Conservation (phyloP, 2,797 vertebrate species). For the Acestrorhynchus altus region DNA sequence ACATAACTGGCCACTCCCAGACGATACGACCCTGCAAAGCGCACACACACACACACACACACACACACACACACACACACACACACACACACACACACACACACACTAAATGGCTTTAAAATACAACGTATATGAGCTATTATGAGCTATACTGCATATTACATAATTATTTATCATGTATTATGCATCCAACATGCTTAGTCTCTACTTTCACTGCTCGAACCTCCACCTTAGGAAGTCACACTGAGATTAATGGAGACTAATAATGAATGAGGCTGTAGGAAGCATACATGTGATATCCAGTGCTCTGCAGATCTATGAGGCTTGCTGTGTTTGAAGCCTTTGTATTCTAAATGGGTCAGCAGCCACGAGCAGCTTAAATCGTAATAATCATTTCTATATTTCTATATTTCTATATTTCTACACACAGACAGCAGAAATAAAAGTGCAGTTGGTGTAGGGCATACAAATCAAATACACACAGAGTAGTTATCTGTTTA, state of each 20-base stretch:
- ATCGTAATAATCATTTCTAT: not conserved
- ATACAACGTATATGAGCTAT: too few relatives aligned
- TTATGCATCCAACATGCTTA: not conserved
- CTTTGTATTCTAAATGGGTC: slow-evolving; percentile 37
- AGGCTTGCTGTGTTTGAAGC: slow-evolving; percentile 18
- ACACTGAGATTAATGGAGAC: slow-evolving; percentile 25
- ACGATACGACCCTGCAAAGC: not conserved
- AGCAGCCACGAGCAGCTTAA: slow-evolving; percentile 37
- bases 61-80: too few relatives aligned
- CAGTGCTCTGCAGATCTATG: not conserved
- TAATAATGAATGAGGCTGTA: slow-evolving; percentile 13
- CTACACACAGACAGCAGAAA: not conserved
- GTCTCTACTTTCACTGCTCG: not conserved
- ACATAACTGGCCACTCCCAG: slow-evolving; percentile 29
- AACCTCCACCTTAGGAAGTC: slow-evolving; percentile 4
- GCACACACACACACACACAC: not conserved
- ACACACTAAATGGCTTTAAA: too few relatives aligned
- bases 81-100: too few relatives aligned
- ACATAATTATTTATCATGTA: not conserved
- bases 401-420: not conserved
- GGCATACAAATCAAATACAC: not conserved
- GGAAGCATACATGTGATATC: slow-evolving; percentile 28
- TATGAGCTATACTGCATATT: too few relatives aligned
- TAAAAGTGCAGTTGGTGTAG: not conserved
- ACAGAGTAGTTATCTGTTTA: too few relatives aligned